Evolutionary conservation across 2,888 invertebrate species (phyloP).

Genomic region (Noctua janthina): DNA sequence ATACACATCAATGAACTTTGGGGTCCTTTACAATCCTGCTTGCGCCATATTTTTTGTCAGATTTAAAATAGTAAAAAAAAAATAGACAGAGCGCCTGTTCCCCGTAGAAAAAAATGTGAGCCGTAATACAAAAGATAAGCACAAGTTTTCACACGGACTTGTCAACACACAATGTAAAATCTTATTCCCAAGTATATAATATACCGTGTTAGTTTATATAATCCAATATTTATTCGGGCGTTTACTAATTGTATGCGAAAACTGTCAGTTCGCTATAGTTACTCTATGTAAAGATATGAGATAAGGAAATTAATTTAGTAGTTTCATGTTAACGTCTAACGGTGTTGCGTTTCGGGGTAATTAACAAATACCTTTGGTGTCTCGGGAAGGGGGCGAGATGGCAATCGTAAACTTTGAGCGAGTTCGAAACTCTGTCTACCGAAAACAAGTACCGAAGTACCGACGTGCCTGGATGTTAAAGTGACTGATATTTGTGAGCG

Average conservation of each 20-base stretch:
- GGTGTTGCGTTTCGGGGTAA: slow-evolving; percentile 70
- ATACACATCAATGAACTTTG: slow-evolving; percentile 8
- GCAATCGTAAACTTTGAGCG: slow-evolving; percentile 75
- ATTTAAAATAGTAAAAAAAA: background rate
- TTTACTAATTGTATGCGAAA: slow-evolving; percentile 70
- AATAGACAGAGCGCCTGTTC: background rate
- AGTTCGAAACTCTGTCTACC: slow-evolving; percentile 51
- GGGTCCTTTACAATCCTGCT: slow-evolving; percentile 1
- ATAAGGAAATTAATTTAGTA: slow-evolving; percentile 71
- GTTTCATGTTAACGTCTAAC: slow-evolving; percentile 72
- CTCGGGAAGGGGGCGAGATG: slow-evolving; percentile 62
- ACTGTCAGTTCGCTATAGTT: slow-evolving; percentile 63
- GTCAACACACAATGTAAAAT: slow-evolving; percentile 37
- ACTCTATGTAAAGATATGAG: slow-evolving; percentile 67
- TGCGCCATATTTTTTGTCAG: background rate
- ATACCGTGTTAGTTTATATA: slow-evolving; percentile 42
- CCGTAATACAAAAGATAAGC: slow-evolving; percentile 41
- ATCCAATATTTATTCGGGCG: slow-evolving; percentile 66
- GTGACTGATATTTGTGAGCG: slow-evolving; percentile 49
- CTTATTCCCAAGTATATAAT: slow-evolving; percentile 22
- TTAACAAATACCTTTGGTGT: slow-evolving; percentile 75
- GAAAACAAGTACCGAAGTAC: slow-evolving; percentile 20
- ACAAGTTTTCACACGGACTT: slow-evolving; percentile 52
- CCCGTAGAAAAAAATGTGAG: slow-evolving; percentile 18
- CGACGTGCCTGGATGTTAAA: slow-evolving; percentile 50